Base-by-base conservation (phyloP, 2,888 invertebrate genomes). In the Atrina japonica region DNA sequence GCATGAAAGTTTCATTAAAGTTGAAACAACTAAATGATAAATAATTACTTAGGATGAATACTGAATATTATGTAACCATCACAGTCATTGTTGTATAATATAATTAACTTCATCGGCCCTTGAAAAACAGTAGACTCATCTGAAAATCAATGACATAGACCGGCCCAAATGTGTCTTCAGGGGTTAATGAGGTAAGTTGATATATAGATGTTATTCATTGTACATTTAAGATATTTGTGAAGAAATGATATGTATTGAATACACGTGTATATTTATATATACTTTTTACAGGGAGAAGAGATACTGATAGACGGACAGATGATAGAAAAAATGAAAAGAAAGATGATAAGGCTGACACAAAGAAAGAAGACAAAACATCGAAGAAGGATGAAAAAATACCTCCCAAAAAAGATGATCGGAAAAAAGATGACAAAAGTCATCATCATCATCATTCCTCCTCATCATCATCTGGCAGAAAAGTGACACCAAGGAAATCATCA, bases 271-370 rank as follows among this genome's bases (percentile, higher is more conserved):
- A n/a, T n/a, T n/a, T n/a, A n/a, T n/a, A n/a, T n/a, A n/a, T n/a
- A n/a, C n/a, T n/a, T n/a, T n/a, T n/a, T 60, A 27, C 14, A 65
- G 64, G 73, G 70, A 55, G 82, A 73, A 49, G 78, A 70, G 75
- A 86, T 74, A 78, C 75, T 70, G 83, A 65, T 65, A 83, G 76
- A 75, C 84, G 80, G 75, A 70, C 75, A 50, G 80, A 78, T 30
- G 83, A 80, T 35, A 82, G 81, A 59, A 79, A 78, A 55, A 80
- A 77, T 53, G 79, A 79, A 16, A 76, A 74, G 29, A 78, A 75
- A 70, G 79, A 81, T 66, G 66, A 58, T 41, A 71, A 71, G 41
- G 43, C 59, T 45, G 70, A 68, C 23, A 60, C 56, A 45, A 55
- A 60, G 63, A 35, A 35, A 35, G 35, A 35, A 7, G 35, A 35